phyloP scores from a whole-genome alignment of 2,113 vertebrate species.

The Hypocryptadius cinnamomeus region DNA sequence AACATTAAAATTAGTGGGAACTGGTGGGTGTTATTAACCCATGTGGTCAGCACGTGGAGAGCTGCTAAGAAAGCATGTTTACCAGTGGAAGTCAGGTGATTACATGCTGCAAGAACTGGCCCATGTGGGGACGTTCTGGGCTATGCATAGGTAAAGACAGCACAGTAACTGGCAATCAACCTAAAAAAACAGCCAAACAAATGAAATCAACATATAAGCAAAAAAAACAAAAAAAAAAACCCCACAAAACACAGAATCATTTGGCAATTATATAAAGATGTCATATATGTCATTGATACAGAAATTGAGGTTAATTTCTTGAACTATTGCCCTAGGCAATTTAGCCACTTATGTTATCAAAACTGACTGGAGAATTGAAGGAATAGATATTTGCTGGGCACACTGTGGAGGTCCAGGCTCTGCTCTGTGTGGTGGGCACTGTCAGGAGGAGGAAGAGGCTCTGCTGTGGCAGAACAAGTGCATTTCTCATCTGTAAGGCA shows the following conservation, averaged over 20 bases:
- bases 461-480: not conserved
- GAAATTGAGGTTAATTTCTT: not conserved
- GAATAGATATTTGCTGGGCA: not conserved
- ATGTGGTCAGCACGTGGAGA: too few relatives aligned
- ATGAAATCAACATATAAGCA: not conserved
- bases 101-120: not conserved
- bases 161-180: not conserved
- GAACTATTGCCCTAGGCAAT: not conserved
- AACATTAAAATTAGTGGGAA: not conserved
- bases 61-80: not conserved
- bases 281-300: not conserved
- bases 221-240: accelerated
- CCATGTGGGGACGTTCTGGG: not conserved
- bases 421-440: not conserved
- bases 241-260: not conserved
- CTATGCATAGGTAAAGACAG: not conserved
- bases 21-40: not conserved
- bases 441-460: not conserved
- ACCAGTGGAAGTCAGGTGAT: not conserved
- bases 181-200: not conserved
- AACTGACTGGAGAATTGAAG: not conserved
- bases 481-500: not conserved
- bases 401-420: not conserved
- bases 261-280: not conserved
- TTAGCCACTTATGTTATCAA: not conserved